A percentile compares a stretch with the other conserved stretches of the same genome.
Evolutionary conservation across 1,140 invertebrate species (phyloP).

Genomic region (Scaptomyza pallida): DNA sequence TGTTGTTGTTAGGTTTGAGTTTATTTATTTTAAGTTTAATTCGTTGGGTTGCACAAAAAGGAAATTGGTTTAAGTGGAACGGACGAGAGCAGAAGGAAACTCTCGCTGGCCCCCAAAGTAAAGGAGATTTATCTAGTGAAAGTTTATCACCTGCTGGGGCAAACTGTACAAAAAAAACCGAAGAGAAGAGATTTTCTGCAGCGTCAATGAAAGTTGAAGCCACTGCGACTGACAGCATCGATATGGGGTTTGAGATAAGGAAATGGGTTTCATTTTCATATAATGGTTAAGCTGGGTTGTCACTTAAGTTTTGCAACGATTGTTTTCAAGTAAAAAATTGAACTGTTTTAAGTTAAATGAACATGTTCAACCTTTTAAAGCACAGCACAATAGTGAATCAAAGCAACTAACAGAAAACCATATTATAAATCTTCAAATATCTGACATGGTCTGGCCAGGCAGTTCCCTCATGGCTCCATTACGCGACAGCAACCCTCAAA

Average conservation of each 20-base stretch:
- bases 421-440: slow-evolving; percentile 70
- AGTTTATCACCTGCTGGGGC: slow-evolving; percentile 47
- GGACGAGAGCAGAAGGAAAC: slow-evolving; percentile 11
- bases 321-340: neutral
- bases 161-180: too few relatives aligned
- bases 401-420: slow-evolving; percentile 6
- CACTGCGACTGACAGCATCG: slow-evolving; percentile 36
- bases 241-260: slow-evolving; percentile 14
- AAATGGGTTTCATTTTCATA: slow-evolving; percentile 6
- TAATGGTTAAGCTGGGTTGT: neutral
- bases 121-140: slow-evolving; percentile 55
- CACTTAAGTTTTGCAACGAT: neutral
- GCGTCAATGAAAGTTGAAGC: slow-evolving; percentile 7
- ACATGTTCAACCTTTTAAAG: slow-evolving; percentile 3
- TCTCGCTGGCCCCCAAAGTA: neutral
- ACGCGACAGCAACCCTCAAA: slow-evolving; percentile 4
- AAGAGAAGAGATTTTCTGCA: slow-evolving; percentile 19
- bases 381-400: slow-evolving; percentile 17
- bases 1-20: slow-evolving; percentile 26
- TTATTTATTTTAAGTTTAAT: slow-evolving; percentile 78
- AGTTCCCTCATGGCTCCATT: slow-evolving; percentile 1
- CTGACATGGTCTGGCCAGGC: slow-evolving; percentile 26
- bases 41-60: slow-evolving; percentile 51
- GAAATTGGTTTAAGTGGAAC: slow-evolving; percentile 63
- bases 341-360: neutral